Conservation (phyloP, 2,888 invertebrate genomes). For the Euplexia lucipara region DNA sequence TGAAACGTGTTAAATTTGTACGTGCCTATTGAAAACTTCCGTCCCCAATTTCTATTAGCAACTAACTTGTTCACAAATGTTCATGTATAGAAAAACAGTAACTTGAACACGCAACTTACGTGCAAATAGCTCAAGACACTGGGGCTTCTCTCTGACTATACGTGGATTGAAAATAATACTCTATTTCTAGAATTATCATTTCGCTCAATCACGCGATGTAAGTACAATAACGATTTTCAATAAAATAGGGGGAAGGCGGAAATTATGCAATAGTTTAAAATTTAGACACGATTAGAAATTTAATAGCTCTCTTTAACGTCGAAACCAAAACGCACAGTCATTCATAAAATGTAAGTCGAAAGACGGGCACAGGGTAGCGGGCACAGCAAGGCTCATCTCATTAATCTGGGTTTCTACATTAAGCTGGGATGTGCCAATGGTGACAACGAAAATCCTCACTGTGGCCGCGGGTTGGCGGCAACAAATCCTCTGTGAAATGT, state of each 20-base stretch:
- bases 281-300: conserved; percentile 16
- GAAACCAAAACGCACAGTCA: conserved; percentile 64
- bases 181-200: conserved; percentile 47
- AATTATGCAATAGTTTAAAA: conserved; percentile 37
- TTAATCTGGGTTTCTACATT: conserved; percentile 88
- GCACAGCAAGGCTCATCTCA: conserved; percentile 80
- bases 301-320: conserved; percentile 8
- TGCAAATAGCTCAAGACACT: conserved; percentile 59
- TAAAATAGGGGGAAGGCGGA: conserved; percentile 54
- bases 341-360: conserved; percentile 70
- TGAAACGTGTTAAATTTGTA: conserved; percentile 81
- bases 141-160: conserved; percentile 56
- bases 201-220: conserved; percentile 51
- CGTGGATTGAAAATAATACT: conserved; percentile 36
- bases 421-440: conserved; percentile 88
- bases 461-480: conserved; percentile 76
- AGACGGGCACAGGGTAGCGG: conserved; percentile 60
- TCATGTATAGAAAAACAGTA: conserved; percentile 74
- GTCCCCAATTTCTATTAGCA: conserved; percentile 82
- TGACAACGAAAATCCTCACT: conserved; percentile 85
- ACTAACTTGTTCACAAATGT: conserved; percentile 78
- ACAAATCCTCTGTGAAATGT: conserved; percentile 86
- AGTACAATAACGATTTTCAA: conserved; percentile 31
- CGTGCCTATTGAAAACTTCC: conserved; percentile 86
- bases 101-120: conserved; percentile 53